phyloP scores from a whole-genome alignment of 1,140 invertebrate species.

The Nasonia giraulti region DNA sequence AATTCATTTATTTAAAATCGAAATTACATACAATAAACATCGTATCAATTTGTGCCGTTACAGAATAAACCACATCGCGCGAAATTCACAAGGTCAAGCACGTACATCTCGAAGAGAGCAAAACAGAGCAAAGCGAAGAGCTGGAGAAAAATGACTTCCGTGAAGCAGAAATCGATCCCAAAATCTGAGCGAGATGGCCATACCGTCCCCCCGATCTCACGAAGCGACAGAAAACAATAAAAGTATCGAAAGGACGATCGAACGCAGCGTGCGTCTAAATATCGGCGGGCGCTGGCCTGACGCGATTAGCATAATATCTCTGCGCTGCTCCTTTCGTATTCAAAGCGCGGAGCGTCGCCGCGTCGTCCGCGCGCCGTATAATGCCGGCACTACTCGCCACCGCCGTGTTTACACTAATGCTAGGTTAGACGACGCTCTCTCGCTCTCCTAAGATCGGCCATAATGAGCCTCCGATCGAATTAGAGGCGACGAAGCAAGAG shows the following conservation, averaged over 20 bases:
- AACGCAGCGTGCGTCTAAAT: conserved; percentile 52
- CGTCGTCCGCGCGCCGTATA: conserved; percentile 57
- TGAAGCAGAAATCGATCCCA: neutral
- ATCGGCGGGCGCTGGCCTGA: conserved; percentile 50
- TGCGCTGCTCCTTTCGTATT: conserved; percentile 67
- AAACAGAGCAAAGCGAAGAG: neutral
- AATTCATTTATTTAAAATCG: neutral
- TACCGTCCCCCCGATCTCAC: neutral
- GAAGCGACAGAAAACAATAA: conserved; percentile 4
- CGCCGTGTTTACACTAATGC: conserved; percentile 69
- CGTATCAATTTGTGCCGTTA: no score
- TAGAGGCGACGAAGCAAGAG: conserved; percentile 58
- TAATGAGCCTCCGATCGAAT: conserved; percentile 69
- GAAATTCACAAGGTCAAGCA: neutral
- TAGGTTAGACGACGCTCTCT: conserved; percentile 64
- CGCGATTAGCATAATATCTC: conserved; percentile 70
- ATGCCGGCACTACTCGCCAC: conserved; percentile 64
- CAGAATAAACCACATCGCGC: no score
- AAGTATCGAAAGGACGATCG: neutral
- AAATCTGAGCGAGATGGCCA: neutral
- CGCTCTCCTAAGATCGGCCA: conserved; percentile 58
- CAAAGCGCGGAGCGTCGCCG: conserved; percentile 60
- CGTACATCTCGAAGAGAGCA: neutral
- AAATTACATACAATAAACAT: neutral
- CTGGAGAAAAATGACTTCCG: neutral